Evolutionary conservation across 2,797 vertebrate genomes (phyloP).

Genomic region (Gymnothorax reevesii): DNA sequence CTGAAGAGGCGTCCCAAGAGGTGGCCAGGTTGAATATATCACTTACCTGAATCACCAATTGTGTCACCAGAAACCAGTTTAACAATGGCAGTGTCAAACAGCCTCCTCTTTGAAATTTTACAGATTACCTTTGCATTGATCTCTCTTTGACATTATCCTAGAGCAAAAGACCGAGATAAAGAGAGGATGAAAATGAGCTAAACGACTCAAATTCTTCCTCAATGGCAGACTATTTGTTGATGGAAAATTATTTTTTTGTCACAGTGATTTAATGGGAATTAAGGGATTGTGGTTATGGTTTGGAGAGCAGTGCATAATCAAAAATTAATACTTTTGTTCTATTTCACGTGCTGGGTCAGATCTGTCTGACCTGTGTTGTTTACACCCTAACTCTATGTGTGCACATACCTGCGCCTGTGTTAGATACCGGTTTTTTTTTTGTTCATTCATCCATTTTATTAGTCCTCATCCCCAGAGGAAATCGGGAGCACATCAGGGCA

Average conservation of each 20-base stretch:
- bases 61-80: neutral
- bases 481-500: neutral
- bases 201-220: neutral
- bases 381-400: neutral
- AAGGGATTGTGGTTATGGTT: neutral
- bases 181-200: neutral
- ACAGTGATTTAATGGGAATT: neutral
- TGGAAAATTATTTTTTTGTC: conserved; percentile 7
- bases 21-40: neutral
- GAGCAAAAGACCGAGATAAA: neutral
- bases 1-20: neutral
- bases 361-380: conserved; percentile 1
- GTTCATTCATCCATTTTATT: conserved; percentile 7
- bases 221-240: conserved; percentile 17
- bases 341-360: neutral
- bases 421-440: neutral
- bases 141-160: neutral
- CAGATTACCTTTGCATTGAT: neutral
- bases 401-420: neutral
- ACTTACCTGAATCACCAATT: neutral
- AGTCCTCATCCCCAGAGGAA: neutral
- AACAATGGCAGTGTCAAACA: neutral
- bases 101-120: neutral
- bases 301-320: neutral
- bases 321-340: conserved; percentile 4